Percentiles rank a stretch among this genome's conserved stretches.
phyloP scores from a whole-genome alignment of 2,113 vertebrate genomes.

The Cyphomyrus plagiostoma region DNA sequence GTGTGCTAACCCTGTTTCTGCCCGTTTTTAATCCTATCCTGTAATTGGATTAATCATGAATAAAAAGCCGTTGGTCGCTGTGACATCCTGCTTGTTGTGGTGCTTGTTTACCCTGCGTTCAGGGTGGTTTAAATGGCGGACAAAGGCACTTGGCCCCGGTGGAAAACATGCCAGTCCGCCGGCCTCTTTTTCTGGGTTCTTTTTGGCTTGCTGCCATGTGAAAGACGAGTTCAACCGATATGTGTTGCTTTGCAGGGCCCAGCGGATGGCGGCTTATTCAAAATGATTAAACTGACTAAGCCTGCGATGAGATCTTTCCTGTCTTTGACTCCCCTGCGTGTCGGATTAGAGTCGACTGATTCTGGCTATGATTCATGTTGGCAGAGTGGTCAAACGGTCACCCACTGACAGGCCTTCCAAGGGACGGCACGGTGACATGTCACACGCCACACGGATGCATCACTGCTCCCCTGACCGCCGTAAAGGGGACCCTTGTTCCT shows the following conservation, averaged over 20 bases:
- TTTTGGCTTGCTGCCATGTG: neutral
- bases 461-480: neutral
- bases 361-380: neutral
- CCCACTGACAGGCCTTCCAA: neutral
- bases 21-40: neutral
- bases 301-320: too few relatives aligned
- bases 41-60: neutral
- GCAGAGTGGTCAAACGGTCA: neutral
- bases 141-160: neutral
- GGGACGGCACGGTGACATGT: neutral
- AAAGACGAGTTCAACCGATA: neutral
- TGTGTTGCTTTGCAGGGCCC: neutral
- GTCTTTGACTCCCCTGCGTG: neutral
- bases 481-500: neutral
- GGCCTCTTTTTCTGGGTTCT: neutral
- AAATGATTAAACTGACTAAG: conserved; percentile 1
- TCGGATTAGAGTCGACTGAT: neutral
- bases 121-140: neutral
- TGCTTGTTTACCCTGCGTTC: neutral
- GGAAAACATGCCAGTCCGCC: neutral
- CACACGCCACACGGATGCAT: neutral
- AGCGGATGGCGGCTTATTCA: neutral
- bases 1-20: neutral
- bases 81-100: neutral
- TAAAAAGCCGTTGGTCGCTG: neutral